Evolutionary conservation across 2,888 invertebrate genomes (phyloP), one percentile per base, ranked within the genome.

Genomic region (Megaustenia siamemsis): DNA sequence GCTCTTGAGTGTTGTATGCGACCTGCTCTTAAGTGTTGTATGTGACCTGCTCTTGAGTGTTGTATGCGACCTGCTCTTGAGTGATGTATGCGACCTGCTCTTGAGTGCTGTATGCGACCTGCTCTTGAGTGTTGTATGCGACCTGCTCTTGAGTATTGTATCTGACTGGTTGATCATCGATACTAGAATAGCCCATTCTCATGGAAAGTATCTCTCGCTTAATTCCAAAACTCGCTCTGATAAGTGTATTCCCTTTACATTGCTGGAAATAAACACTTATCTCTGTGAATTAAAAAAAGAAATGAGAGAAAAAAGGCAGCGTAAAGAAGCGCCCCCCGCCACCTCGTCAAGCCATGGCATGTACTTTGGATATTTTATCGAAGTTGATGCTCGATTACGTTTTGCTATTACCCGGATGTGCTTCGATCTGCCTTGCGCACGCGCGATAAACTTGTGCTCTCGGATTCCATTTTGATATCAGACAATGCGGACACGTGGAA

Each of bases 361-460:
- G 77, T 60, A 43, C 77, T 77, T 60, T 21, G 78, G 21, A 43
- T 40, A 66, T 18, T 80, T 80, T 80, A 82, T 82, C 82, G 73
- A 18, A 60, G 53, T 71, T 43, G 71, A 73, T 82, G 82, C 71
- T 71, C 82, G 82, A 82, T 82, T 82, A 60, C 82, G 38, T 82
- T 71, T 69, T 71, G 82, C 82, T 73, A 82, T 82, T 82, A 40
- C 71, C 71, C 82, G 71, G 82, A 73, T 60, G 73, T 73, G 82
- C 71, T 60, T 56, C 82, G 35, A 60, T 71, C 82, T 69, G 56
- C 56, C 21, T 60, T 71, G 82, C 73, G 73, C 56, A 56, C 60
- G 53, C 40, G 82, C 71, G 82, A 82, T 82, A 82, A 82, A 82
- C 82, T 49, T 82, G 43, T 82, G 82, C 53, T 49, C 73, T 71